Percentiles rank a stretch among this genome's conserved stretches.
Conservation (phyloP, 2,888 invertebrate species). For the Epinotia nisella region DNA sequence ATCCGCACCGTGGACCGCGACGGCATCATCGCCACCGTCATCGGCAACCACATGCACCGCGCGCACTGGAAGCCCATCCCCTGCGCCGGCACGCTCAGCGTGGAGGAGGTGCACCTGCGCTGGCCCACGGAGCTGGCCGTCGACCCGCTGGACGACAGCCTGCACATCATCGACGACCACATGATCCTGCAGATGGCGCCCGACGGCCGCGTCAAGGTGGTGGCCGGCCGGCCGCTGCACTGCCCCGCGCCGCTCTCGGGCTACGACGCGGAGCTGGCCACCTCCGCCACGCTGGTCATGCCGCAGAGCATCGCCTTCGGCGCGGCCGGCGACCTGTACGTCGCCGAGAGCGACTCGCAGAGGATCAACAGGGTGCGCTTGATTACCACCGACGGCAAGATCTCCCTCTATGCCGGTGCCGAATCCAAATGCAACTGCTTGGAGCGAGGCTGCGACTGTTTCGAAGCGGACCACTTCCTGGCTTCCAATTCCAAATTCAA, state of each 20-base stretch:
- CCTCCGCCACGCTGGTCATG: constrained; percentile 95
- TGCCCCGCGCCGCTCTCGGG: constrained; percentile 93
- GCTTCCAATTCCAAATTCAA: constrained; percentile 97
- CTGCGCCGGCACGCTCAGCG: constrained; percentile 94
- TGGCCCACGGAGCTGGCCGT: constrained; percentile 99
- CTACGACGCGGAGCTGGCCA: constrained; percentile 94
- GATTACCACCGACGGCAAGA: constrained; percentile 96
- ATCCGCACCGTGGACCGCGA: constrained; percentile 96
- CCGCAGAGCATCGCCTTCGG: constrained; percentile 98
- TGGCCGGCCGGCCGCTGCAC: constrained; percentile 96
- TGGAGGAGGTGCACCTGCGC: constrained; percentile 96
- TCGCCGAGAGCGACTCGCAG: constrained; percentile 98
- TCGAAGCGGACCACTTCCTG: constrained; percentile 95
- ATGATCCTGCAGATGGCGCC: constrained; percentile 96
- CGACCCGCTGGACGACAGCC: constrained; percentile 96
- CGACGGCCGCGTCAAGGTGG: constrained; percentile 95
- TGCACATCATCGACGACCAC: constrained; percentile 98
- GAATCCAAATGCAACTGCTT: constrained; percentile 97
- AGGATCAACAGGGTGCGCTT: constrained; percentile 95
- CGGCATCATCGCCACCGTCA: constrained; percentile 95
- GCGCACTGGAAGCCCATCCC: constrained; percentile 97
- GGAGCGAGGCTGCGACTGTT: constrained; percentile 96
- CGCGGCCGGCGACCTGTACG: constrained; percentile 95
- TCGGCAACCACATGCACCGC: constrained; percentile 96
- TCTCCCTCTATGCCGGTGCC: constrained; percentile 96